Base-by-base conservation (phyloP, 2,888 invertebrate genomes). In the Tineola bisselliella region DNA sequence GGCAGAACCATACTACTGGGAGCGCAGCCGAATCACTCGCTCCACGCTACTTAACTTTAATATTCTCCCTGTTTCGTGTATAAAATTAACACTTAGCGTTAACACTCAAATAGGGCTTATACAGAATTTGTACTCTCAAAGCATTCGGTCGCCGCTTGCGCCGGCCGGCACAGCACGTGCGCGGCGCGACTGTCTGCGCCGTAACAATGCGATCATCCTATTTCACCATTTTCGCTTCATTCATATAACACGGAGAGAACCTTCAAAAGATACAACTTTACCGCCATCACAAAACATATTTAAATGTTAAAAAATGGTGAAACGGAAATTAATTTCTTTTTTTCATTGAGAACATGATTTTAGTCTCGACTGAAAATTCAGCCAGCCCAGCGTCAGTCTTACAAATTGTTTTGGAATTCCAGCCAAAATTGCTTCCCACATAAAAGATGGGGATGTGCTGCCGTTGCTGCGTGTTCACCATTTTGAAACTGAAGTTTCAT, bases 111-210 rank as follows among this genome's bases (percentile, higher is more conserved):
- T 79, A 81, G 88, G 89, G 88, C 89, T 89, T 89, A 89, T 88
- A 90, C 88, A 89, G 90, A 91, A 91, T 91, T 91, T 91, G 91
- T 91, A 91, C 91, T 91, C 89, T 90, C 89, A 67, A 73, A 79
- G 79, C 79, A 78, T 84, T 17, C 15, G 79, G 77, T 77, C 81
- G 83, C 77, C 79, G 76, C 76, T 75, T 73, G 74, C 74, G 17
- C 59, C 44, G 17, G 44, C 25, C 25, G 25, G 25, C 25, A 25
- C 6, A 6, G 25, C 25, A 6, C 6, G 25, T 25, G 25, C 25
- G 25, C 2, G 25, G 25, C 25, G 25, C 25, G 25, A 25, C 25
- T 10, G 8, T 48, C n/a, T 13, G 44, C 44, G 44, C 44, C 31
- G 10, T 10, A 38, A 2, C n/a, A n/a, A 38, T 10, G 10, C 38